These are phyloP conservation scores for Gorsachius goisagi DNA, from an alignment of 2,113 vertebrate species.

Conservation along the genomic window DNA sequence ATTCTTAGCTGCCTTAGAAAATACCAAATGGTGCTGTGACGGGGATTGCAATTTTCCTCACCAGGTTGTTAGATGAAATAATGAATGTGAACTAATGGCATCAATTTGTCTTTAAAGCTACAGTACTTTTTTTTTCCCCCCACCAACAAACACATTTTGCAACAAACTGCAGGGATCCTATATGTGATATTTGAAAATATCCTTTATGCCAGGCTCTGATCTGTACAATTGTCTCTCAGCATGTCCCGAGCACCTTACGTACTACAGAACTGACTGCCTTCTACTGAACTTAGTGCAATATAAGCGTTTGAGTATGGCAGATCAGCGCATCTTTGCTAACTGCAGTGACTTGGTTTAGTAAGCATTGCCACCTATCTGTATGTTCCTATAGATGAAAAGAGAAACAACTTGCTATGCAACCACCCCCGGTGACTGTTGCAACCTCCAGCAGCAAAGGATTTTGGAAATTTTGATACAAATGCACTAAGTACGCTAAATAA, in stretches of 20 bases:
- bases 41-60: constrained; percentile 3
- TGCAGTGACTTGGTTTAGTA: not conserved
- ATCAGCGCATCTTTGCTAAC: not conserved
- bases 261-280: not conserved
- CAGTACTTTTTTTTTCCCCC: not conserved
- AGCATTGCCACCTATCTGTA: not conserved
- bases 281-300: not conserved
- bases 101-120: not conserved
- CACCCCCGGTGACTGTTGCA: too few relatives aligned
- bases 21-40: not conserved
- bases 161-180: not conserved
- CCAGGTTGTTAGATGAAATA: not conserved
- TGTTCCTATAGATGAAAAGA: not conserved
- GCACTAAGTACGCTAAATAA: not conserved
- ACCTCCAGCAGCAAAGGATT: not conserved
- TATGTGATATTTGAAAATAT: not conserved
- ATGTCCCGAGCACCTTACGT: not conserved
- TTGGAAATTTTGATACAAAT: not conserved
- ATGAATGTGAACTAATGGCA: not conserved
- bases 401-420: not conserved
- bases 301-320: not conserved
- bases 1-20: too few relatives aligned
- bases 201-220: not conserved
- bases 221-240: not conserved
- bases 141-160: not conserved